Evolutionary conservation across 92 coral and sea anemone species (phyloP), one percentile per base, ranked within the genome.

Genomic region (Pocillopora grandis): DNA sequence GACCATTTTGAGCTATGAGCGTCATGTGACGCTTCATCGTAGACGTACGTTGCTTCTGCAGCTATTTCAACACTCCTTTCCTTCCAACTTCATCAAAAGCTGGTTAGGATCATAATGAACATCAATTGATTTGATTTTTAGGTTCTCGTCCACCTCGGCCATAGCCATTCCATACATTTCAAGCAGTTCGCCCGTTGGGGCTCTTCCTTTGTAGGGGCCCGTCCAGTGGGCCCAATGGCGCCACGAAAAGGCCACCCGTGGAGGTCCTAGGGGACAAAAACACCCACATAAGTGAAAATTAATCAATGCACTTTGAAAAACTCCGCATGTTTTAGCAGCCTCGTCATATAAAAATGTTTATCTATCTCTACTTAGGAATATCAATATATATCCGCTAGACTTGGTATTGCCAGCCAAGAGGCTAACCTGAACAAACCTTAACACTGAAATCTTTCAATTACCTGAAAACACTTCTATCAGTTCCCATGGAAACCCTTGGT

Each of bases 151-250:
- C 83, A 93, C 97, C 27, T 84, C 94, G 5, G 82, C 97, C 19
- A 89, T 81, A 31, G 92, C 91, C 76, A 91, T 92, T 7, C 98
- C 98, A 49, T 57, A 80, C 94, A 94, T 37, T 72, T 87, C 91
- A 19, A 94, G 67, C 17, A 85, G 64, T 72, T 94, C 94, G 18
- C 98, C 98, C 5, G 95, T 89, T 58, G 95, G 94, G 64, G 88
- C 81, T 72, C 89, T 82, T 58, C 87, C 92, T 56, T 89, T 89
- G 78, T 90, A 94, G 14, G 93, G 90, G 5, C 98, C 98, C 33
- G 95, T 88, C 92, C 91, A 94, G 62, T 86, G 84, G 56, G 94
- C 98, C 98, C 98, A 94, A 78, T 94, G 98, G 62, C 98, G 93
- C 98, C 98, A 94, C 57, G 95, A 89, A 84, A 94, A 94, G 56